Conservation (phyloP, 1,140 invertebrate genomes). For the Bombus polaris region DNA sequence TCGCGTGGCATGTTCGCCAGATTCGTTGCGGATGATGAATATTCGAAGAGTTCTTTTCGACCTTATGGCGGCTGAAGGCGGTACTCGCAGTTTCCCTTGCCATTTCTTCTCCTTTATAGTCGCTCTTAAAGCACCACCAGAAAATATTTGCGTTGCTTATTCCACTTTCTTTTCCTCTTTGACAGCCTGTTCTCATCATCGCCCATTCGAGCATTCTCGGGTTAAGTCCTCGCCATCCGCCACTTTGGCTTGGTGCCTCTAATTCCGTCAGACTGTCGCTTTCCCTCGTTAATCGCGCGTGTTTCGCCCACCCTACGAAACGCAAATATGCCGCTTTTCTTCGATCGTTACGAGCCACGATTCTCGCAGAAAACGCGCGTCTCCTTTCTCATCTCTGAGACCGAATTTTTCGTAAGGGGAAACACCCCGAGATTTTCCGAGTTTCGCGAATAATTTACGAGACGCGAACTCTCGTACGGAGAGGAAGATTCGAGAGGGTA, state of each 20-base stretch:
- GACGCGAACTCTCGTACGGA: not conserved
- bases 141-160: slow-evolving; percentile 9
- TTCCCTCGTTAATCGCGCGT: not conserved
- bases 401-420: not conserved
- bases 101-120: not conserved
- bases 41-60: not conserved
- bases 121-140: not conserved
- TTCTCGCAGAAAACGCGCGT: not conserved
- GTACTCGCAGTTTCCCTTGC: not conserved
- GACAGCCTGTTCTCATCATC: not conserved
- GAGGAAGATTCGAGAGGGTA: not conserved
- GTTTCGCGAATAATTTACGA: not conserved
- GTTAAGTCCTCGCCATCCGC: too few relatives aligned
- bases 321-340: not conserved
- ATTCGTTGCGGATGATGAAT: not conserved
- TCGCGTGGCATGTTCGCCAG: not conserved
- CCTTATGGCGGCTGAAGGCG: not conserved
- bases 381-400: not conserved
- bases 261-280: not conserved
- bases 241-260: not conserved
- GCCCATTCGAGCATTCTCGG: not conserved
- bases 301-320: not conserved
- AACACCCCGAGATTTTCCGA: not conserved
- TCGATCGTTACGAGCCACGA: not conserved
- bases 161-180: not conserved